Conservation (phyloP, 2,113 vertebrate genomes). For the Poeciliopsis turrubarensis region DNA sequence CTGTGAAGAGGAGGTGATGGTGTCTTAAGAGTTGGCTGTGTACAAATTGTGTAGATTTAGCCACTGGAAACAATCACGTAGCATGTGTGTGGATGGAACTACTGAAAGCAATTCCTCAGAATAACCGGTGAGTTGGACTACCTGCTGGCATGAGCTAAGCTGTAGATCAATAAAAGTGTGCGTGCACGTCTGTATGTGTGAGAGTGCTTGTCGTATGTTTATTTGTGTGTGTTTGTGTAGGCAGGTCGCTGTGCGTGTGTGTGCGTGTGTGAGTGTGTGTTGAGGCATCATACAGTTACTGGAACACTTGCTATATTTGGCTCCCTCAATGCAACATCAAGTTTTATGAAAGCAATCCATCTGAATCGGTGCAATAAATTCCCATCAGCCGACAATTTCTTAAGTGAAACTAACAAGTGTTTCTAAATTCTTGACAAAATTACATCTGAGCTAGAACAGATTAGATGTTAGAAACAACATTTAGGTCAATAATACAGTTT, state of each 20-base stretch:
- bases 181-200: conserved; percentile 63
- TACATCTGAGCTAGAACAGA: conserved; percentile 58
- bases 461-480: conserved; percentile 68
- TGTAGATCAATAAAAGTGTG: conserved; percentile 76
- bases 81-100: conserved; percentile 47
- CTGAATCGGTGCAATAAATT: conserved; percentile 68
- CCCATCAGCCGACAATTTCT: conserved; percentile 63
- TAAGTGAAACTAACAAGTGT: conserved; percentile 72
- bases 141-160: conserved; percentile 78
- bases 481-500: conserved; percentile 70
- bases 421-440: conserved; percentile 69
- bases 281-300: conserved; percentile 65
- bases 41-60: conserved; percentile 74
- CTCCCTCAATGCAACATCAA: conserved; percentile 65
- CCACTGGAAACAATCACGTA: conserved; percentile 69
- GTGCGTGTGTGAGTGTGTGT: conserved; percentile 53
- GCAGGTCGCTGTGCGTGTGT: conserved; percentile 42
- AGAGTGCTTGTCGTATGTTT: conserved; percentile 67
- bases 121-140: conserved; percentile 75
- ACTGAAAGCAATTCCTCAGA: conserved; percentile 76
- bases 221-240: conserved; percentile 45
- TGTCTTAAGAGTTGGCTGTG: conserved; percentile 71
- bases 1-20: conserved; percentile 74
- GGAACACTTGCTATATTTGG: conserved; percentile 76
- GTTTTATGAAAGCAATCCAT: conserved; percentile 73